Conservation (phyloP, 2,797 vertebrate species). For the Danio choprae region DNA sequence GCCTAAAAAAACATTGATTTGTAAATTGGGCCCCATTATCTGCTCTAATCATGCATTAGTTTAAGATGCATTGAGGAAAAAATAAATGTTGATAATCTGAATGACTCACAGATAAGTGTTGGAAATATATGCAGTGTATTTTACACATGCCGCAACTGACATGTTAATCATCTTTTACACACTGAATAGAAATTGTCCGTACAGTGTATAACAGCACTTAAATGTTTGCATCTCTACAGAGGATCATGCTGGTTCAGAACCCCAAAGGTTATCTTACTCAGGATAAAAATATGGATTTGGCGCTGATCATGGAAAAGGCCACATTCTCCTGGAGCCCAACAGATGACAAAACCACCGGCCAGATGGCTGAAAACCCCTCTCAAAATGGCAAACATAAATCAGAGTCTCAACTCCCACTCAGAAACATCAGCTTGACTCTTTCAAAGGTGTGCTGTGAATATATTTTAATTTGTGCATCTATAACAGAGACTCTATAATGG, state of each 20-base stretch:
- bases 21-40: not conserved
- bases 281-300: slow-evolving; percentile 66
- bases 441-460: slow-evolving; percentile 74
- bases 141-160: not conserved
- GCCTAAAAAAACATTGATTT: not conserved
- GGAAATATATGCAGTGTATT: not conserved
- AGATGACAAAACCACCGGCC: slow-evolving; percentile 5
- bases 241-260: slow-evolving; percentile 78
- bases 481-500: not conserved
- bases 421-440: slow-evolving; percentile 78
- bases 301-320: slow-evolving; percentile 80
- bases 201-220: slow-evolving; percentile 7
- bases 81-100: not conserved
- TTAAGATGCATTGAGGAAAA: not conserved
- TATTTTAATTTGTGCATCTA: not conserved
- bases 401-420: slow-evolving; percentile 63
- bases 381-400: slow-evolving; percentile 32
- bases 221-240: slow-evolving; percentile 69
- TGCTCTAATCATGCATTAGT: not conserved
- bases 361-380: not conserved
- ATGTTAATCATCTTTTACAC: not conserved
- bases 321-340: slow-evolving; percentile 78
- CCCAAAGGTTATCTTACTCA: slow-evolving; percentile 79
- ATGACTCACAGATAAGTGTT: not conserved
- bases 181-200: not conserved